Percentiles rank a stretch among this genome's conserved stretches.
phyloP scores from a whole-genome alignment of 2,797 vertebrate genomes.

The Pogonophryne albipinna region DNA sequence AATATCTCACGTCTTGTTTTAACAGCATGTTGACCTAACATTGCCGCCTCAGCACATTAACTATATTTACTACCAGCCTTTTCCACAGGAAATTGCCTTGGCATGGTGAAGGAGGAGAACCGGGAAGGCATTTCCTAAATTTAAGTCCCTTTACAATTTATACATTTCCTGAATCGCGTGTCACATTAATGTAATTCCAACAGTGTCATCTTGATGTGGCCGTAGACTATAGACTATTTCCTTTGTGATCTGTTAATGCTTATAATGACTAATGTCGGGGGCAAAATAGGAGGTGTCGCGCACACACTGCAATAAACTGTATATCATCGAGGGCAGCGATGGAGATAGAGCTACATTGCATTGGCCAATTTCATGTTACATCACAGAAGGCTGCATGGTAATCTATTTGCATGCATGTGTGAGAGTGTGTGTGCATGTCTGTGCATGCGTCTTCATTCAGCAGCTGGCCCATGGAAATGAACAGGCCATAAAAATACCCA shows the following conservation, averaged over 20 bases:
- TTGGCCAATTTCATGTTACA: slow-evolving; percentile 49
- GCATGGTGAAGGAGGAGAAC: slow-evolving; percentile 69
- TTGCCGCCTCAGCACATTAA: slow-evolving; percentile 88
- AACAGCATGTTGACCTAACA: slow-evolving; percentile 82
- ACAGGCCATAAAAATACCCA: slow-evolving; percentile 32
- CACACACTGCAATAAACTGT: slow-evolving; percentile 43
- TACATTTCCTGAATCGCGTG: slow-evolving; percentile 46
- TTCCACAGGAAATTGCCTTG: slow-evolving; percentile 86
- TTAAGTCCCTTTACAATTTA: slow-evolving; percentile 73
- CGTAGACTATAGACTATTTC: slow-evolving; percentile 23
- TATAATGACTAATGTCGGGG: slow-evolving; percentile 43
- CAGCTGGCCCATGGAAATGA: slow-evolving; percentile 40
- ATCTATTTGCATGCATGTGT: slow-evolving; percentile 19
- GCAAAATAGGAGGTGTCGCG: slow-evolving; percentile 27
- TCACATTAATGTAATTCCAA: slow-evolving; percentile 51
- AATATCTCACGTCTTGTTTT: slow-evolving; percentile 89
- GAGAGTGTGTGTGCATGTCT: not conserved
- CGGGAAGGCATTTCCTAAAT: slow-evolving; percentile 73
- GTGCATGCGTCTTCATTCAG: slow-evolving; percentile 10
- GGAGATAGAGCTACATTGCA: slow-evolving; percentile 18
- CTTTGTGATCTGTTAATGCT: slow-evolving; percentile 45
- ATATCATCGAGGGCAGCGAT: slow-evolving; percentile 27
- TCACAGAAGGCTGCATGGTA: slow-evolving; percentile 21
- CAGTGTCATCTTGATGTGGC: slow-evolving; percentile 4
- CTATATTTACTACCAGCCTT: slow-evolving; percentile 91